Conservation (phyloP, 1,140 invertebrate species). For the Archivesica marissinica region DNA sequence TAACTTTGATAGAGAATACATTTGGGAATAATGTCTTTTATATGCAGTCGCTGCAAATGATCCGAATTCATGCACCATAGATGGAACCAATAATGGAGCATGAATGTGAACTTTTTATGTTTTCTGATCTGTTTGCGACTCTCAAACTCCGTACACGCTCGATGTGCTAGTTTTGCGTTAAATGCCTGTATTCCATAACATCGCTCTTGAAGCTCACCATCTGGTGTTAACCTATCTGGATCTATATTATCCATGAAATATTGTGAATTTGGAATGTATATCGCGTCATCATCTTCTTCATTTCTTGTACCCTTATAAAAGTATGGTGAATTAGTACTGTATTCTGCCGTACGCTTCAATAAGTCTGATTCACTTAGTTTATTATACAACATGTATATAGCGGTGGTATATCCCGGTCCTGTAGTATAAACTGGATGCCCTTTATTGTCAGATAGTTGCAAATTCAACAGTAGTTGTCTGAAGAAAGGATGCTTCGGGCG, state of each 20-base stretch:
- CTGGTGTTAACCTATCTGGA: neutral
- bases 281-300: conserved; percentile 22
- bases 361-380: conserved; percentile 12
- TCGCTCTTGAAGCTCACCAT: neutral
- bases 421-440: conserved; percentile 65
- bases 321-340: conserved; percentile 36
- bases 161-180: neutral
- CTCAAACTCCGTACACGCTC: neutral
- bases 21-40: neutral
- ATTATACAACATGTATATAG: conserved; percentile 50
- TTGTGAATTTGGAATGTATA: conserved; percentile 33
- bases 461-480: conserved; percentile 66
- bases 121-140: neutral
- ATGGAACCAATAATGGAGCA: neutral
- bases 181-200: neutral
- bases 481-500: conserved; percentile 74
- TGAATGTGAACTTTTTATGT: neutral
- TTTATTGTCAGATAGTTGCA: conserved; percentile 3
- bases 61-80: neutral
- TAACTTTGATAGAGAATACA: neutral
- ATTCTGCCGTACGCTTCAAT: neutral
- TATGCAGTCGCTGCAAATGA: neutral
- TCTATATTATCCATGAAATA: conserved; percentile 27
- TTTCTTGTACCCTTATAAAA: conserved; percentile 26
- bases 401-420: conserved; percentile 74